Evolutionary conservation across 2,888 invertebrate species (phyloP).

Genomic region (Epinotia nisella): DNA sequence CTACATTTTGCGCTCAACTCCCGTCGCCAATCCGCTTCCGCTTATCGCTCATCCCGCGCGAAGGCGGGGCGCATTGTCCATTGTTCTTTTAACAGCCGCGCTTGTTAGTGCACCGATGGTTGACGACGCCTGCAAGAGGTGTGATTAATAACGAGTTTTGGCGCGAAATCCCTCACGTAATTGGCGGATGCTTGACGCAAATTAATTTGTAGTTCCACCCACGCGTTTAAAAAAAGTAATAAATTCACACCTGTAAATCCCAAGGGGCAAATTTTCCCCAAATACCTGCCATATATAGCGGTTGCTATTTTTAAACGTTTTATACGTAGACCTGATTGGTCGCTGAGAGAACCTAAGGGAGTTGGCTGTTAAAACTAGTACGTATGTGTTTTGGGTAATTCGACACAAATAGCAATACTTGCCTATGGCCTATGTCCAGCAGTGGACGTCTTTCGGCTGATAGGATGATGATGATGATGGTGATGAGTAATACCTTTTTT

Average conservation of each 20-base stretch:
- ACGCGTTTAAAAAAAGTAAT: conserved; percentile 7
- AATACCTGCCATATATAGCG: background rate
- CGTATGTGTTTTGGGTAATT: too few relatives aligned
- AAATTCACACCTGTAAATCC: conserved; percentile 17
- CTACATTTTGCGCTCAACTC: background rate
- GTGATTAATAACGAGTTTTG: conserved; percentile 70
- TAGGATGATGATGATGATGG: too few relatives aligned
- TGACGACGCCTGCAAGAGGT: conserved; percentile 62
- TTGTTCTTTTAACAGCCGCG: conserved; percentile 82
- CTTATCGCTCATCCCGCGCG: conserved; percentile 47
- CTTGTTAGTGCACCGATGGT: conserved; percentile 73
- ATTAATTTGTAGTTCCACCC: conserved; percentile 43
- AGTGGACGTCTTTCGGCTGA: too few relatives aligned
- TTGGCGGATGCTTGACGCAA: conserved; percentile 53
- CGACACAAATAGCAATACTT: too few relatives aligned
- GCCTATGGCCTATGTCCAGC: too few relatives aligned
- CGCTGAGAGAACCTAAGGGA: too few relatives aligned
- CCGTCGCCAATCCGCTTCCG: conserved; percentile 23
- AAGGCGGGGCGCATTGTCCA: conserved; percentile 70
- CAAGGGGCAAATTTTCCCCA: background rate
- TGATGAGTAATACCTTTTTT: too few relatives aligned
- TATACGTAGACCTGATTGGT: background rate
- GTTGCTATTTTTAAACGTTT: background rate
- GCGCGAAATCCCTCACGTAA: conserved; percentile 67
- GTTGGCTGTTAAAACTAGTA: too few relatives aligned